Conservation (phyloP, 2,888 invertebrate species). For the Mantis religiosa region DNA sequence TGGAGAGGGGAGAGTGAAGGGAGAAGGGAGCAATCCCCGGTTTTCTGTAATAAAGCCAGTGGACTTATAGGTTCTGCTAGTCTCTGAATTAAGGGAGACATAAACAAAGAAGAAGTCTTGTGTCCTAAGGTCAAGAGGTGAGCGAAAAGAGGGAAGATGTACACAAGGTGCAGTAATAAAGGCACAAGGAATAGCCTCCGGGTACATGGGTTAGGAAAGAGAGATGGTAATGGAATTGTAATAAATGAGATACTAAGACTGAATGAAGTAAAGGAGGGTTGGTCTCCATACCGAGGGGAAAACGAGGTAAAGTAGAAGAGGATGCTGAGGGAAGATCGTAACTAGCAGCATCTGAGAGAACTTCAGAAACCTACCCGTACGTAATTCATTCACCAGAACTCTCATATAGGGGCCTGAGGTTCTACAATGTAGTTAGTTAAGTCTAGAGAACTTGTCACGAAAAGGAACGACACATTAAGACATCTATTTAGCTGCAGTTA, state of each 20-base stretch:
- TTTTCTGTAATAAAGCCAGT: too few relatives aligned
- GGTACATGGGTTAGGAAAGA: background rate
- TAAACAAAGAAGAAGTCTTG: background rate
- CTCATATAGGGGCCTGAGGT: too few relatives aligned
- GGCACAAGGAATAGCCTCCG: background rate
- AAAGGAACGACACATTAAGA: too few relatives aligned
- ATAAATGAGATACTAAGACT: background rate
- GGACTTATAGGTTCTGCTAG: background rate
- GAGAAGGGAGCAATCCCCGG: too few relatives aligned
- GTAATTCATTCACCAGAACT: background rate
- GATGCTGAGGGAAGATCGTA: too few relatives aligned
- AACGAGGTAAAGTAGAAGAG: background rate
- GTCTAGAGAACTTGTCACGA: too few relatives aligned
- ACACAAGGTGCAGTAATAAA: background rate
- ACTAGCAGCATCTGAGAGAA: too few relatives aligned
- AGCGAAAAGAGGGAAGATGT: background rate
- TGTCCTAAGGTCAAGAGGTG: background rate
- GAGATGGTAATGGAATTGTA: background rate
- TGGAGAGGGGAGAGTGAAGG: too few relatives aligned
- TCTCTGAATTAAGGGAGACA: background rate
- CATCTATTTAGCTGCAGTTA: too few relatives aligned
- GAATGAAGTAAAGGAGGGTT: background rate
- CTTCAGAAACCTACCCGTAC: too few relatives aligned
- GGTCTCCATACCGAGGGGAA: background rate
- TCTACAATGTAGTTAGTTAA: too few relatives aligned